Conservation (phyloP, 1,140 invertebrate species). For the Solenopsis invicta region DNA sequence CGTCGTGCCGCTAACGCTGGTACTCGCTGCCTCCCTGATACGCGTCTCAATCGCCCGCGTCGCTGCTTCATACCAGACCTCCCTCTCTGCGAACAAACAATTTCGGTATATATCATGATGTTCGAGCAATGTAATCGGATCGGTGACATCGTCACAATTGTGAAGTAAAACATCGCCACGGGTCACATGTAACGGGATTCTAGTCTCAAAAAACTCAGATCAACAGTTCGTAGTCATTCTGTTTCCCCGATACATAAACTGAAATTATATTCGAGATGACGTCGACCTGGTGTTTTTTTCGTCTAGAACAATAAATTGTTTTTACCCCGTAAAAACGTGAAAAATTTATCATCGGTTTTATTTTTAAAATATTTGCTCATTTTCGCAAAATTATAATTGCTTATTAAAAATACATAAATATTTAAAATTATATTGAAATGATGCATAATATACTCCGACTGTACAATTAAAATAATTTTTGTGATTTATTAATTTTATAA, state of each 20-base stretch:
- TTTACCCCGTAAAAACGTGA: background rate
- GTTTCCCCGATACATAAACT: background rate
- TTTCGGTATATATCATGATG: background rate
- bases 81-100: slow-evolving; percentile 77
- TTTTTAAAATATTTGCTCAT: background rate
- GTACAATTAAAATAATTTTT: background rate
- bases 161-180: background rate
- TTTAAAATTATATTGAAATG: background rate
- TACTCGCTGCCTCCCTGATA: slow-evolving; percentile 73
- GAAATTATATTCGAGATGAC: slow-evolving; percentile 14
- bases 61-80: slow-evolving; percentile 80
- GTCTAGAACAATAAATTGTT: background rate
- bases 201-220: background rate
- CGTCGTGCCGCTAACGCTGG: slow-evolving; percentile 73
- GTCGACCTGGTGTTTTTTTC: background rate
- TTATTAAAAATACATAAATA: slow-evolving; percentile 9
- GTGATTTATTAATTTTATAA: slow-evolving; percentile 2
- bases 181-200: slow-evolving; percentile 3
- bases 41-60: slow-evolving; percentile 78
- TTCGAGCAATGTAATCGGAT: background rate
- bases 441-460: background rate
- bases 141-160: slow-evolving; percentile 2
- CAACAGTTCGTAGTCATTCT: slow-evolving; percentile 5
- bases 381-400: background rate
- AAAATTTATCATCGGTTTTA: slow-evolving; percentile 5